A percentile compares a stretch with the other conserved stretches of the same genome.
Evolutionary conservation across 1,140 invertebrate genomes (phyloP).

Genomic region (Hylaeus volcanicus): DNA sequence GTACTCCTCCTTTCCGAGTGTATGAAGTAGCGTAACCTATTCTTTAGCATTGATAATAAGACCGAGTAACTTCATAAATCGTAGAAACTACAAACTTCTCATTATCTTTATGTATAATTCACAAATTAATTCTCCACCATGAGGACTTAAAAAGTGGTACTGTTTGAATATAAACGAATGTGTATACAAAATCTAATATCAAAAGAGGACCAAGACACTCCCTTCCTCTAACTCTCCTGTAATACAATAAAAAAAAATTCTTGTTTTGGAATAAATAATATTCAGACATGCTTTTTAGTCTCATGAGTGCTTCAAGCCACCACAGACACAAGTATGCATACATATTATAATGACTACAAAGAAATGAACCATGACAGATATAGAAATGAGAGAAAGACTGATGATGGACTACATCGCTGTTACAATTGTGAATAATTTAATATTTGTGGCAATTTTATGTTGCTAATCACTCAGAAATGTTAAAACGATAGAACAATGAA

Average conservation of each 20-base stretch:
- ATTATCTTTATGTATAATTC: constrained; percentile 54
- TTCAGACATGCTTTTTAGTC: constrained; percentile 21
- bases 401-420: constrained; percentile 68
- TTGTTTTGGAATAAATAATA: constrained; percentile 9
- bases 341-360: constrained; percentile 56
- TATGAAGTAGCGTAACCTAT: constrained; percentile 50
- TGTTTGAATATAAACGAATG: constrained; percentile 33
- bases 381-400: constrained; percentile 76
- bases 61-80: constrained; percentile 41
- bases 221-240: constrained; percentile 48
- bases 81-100: constrained; percentile 48
- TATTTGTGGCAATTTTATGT: constrained; percentile 53
- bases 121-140: constrained; percentile 33
- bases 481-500: constrained; percentile 14
- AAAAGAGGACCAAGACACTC: constrained; percentile 57
- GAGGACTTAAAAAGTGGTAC: constrained; percentile 2
- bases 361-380: constrained; percentile 73
- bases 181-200: constrained; percentile 45
- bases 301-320: constrained; percentile 45
- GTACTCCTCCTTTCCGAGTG: constrained; percentile 28
- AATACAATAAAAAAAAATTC: constrained; percentile 20
- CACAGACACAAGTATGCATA: constrained; percentile 54
- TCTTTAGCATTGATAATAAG: constrained; percentile 59
- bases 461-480: constrained; percentile 18
- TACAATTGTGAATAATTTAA: constrained; percentile 60